Conservation (phyloP, 1,140 invertebrate species). For the Drosophila lacertosa region DNA sequence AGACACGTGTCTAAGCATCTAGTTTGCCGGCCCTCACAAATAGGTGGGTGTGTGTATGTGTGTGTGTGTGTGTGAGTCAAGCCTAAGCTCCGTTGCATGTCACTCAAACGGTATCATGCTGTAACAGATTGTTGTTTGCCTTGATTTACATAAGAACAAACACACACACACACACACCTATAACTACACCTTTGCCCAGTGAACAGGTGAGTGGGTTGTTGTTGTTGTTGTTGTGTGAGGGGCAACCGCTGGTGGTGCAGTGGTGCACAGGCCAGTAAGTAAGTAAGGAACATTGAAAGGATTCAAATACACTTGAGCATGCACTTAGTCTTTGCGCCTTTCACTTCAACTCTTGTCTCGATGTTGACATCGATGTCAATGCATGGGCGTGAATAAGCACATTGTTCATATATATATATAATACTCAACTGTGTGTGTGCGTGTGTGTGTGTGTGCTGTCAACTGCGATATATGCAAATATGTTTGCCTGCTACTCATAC, state of each 20-base stretch:
- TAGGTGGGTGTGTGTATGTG: constrained; percentile 2
- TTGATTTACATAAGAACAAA: constrained; percentile 74
- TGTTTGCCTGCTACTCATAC: constrained; percentile 57
- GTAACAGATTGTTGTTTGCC: constrained; percentile 79
- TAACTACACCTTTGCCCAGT: constrained; percentile 1
- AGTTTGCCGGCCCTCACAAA: constrained; percentile 31
- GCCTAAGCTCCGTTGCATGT: constrained; percentile 60
- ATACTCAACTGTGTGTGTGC: constrained; percentile 26
- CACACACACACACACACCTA: constrained; percentile 18
- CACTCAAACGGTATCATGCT: constrained; percentile 78
- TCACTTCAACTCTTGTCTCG: constrained; percentile 57
- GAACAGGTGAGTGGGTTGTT: not conserved
- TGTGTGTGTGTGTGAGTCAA: constrained; percentile 15
- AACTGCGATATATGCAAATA: constrained; percentile 81
- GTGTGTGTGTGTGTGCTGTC: constrained; percentile 56
- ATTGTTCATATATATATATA: constrained; percentile 15
- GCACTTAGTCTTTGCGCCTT: constrained; percentile 79
- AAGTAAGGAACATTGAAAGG: constrained; percentile 51
- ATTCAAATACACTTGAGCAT: constrained; percentile 69
- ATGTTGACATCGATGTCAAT: constrained; percentile 62
- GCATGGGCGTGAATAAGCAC: constrained; percentile 56
- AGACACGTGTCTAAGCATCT: constrained; percentile 78
- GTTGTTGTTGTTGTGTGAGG: not conserved
- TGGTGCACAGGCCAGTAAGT: constrained; percentile 22
- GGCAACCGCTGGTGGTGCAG: constrained; percentile 7